These are phyloP conservation scores for Pipistrellus pygmaeus DNA, from an alignment of 2,797 vertebrate species.

Conservation along the genomic window DNA sequence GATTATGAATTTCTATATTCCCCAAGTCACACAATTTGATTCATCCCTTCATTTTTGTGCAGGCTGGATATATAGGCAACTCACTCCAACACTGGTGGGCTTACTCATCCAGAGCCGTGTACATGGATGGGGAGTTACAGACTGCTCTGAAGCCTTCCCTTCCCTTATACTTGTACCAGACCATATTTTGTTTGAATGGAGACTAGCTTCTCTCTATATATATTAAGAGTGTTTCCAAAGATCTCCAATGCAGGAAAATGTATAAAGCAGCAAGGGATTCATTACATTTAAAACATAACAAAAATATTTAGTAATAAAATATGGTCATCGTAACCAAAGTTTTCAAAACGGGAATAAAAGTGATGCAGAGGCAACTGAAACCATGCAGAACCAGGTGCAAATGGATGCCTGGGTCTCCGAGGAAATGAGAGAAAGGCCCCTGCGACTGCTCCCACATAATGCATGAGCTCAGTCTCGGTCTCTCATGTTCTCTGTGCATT, in stretches of 20 bases:
- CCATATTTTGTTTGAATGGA: neutral
- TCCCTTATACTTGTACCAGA: neutral
- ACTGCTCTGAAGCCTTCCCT: neutral
- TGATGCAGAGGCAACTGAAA: neutral
- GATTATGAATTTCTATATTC: slow-evolving; percentile 52
- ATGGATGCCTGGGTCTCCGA: neutral
- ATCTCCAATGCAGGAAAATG: neutral
- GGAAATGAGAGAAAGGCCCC: neutral
- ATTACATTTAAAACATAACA: slow-evolving; percentile 26
- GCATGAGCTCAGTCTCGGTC: neutral
- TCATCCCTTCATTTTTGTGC: neutral
- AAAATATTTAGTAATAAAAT: slow-evolving; percentile 34
- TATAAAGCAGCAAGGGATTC: neutral
- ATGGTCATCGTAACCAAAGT: neutral
- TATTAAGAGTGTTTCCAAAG: neutral
- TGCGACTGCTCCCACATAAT: neutral
- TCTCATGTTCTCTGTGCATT: neutral
- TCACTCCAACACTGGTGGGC: neutral
- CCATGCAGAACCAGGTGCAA: neutral
- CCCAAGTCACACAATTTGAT: slow-evolving; percentile 12
- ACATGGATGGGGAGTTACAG: neutral
- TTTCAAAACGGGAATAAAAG: neutral
- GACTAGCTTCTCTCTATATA: neutral
- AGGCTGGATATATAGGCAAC: neutral
- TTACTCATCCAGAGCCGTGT: neutral